These are phyloP conservation scores for Xestoiulus laeticollis DNA, from an alignment of 2,888 invertebrate species.

Conservation along the genomic window DNA sequence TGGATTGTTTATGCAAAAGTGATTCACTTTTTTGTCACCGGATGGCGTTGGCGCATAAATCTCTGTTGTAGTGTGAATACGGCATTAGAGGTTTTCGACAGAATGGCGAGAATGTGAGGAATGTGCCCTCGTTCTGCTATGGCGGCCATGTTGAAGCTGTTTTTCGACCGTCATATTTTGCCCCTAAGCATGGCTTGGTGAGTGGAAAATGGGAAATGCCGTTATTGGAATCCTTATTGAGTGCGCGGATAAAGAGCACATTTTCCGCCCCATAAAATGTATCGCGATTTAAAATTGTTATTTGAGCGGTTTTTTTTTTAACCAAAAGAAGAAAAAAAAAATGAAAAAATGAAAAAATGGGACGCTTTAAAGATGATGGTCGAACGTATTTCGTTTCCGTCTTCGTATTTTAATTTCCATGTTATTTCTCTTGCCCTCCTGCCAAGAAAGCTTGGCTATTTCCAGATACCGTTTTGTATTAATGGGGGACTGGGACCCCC, in stretches of 20 bases:
- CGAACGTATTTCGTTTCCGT: neutral
- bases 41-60: too few relatives aligned
- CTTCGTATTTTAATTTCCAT: neutral
- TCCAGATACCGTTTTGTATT: neutral
- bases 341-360: too few relatives aligned
- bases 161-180: neutral
- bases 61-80: too few relatives aligned
- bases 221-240: conserved; percentile 34
- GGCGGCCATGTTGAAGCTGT: neutral
- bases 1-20: too few relatives aligned
- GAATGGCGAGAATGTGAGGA: neutral
- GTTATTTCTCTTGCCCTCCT: neutral
- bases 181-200: neutral
- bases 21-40: too few relatives aligned
- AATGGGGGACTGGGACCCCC: neutral
- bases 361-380: neutral
- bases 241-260: conserved; percentile 29
- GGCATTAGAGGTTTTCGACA: too few relatives aligned
- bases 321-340: neutral
- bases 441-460: neutral
- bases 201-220: conserved; percentile 32
- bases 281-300: conserved; percentile 37
- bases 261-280: conserved; percentile 37
- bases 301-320: neutral
- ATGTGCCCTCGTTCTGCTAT: neutral